phyloP scores from a whole-genome alignment of 2,797 vertebrate species.

The Phalanger gymnotis region DNA sequence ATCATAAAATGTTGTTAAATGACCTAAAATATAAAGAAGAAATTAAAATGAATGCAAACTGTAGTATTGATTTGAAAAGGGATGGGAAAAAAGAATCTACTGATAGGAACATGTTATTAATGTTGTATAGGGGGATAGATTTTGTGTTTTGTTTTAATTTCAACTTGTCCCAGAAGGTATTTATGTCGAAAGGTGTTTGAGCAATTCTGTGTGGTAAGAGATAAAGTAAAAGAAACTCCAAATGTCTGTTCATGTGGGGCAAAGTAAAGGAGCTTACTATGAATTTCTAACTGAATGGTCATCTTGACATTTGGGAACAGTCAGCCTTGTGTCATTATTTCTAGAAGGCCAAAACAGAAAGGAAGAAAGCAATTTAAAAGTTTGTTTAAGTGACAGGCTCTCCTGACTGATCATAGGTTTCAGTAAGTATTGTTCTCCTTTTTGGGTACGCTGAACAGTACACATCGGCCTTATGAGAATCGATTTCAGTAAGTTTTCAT shows the following conservation, averaged over 20 bases:
- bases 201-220: not conserved
- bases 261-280: slow-evolving; percentile 57
- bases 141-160: slow-evolving; percentile 57
- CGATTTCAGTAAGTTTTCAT: slow-evolving; percentile 11
- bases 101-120: slow-evolving; percentile 25
- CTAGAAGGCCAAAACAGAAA: slow-evolving; percentile 59
- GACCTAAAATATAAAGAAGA: slow-evolving; percentile 27
- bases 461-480: slow-evolving; percentile 35
- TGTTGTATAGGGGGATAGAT: slow-evolving; percentile 16
- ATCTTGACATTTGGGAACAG: slow-evolving; percentile 75
- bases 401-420: slow-evolving; percentile 68
- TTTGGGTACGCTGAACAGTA: slow-evolving; percentile 26
- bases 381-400: slow-evolving; percentile 72
- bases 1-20: slow-evolving; percentile 31
- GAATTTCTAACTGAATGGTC: slow-evolving; percentile 70
- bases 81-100: not conserved
- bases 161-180: slow-evolving; percentile 40
- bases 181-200: slow-evolving; percentile 48
- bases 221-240: slow-evolving; percentile 63
- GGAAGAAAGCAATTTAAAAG: slow-evolving; percentile 66
- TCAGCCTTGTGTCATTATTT: slow-evolving; percentile 73
- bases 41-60: slow-evolving; percentile 69
- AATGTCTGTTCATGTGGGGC: slow-evolving; percentile 60
- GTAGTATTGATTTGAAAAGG: slow-evolving; percentile 1
- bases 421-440: slow-evolving; percentile 50